Percentiles rank a stretch among this genome's conserved stretches.
phyloP scores from a whole-genome alignment of 1,140 invertebrate genomes.

The Platorchestia sp. region DNA sequence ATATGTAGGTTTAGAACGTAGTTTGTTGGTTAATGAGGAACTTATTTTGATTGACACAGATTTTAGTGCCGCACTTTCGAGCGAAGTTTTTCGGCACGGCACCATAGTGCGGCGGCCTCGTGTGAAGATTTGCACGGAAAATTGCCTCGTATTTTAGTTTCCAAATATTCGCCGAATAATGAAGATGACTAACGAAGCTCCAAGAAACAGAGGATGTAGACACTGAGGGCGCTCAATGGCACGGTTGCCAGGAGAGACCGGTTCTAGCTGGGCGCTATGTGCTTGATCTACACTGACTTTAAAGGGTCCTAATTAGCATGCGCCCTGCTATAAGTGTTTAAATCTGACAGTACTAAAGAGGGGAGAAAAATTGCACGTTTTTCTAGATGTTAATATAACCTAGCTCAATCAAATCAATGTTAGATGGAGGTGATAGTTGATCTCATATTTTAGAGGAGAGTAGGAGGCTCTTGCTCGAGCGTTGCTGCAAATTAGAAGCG shows the following conservation, averaged over 20 bases:
- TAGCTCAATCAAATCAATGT: slow-evolving; percentile 42
- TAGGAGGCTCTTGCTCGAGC: not conserved
- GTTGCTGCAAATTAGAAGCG: not conserved
- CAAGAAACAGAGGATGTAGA: not conserved
- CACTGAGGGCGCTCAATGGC: not conserved
- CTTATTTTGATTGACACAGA: not conserved
- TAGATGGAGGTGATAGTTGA: not conserved
- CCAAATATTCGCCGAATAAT: slow-evolving; percentile 34
- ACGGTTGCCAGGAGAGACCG: not conserved
- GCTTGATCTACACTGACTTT: slow-evolving; percentile 44
- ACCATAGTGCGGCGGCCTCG: not conserved
- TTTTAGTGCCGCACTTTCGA: not conserved
- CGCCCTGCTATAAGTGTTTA: not conserved
- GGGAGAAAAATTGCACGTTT: not conserved
- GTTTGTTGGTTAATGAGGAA: not conserved
- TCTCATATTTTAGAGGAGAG: slow-evolving; percentile 16
- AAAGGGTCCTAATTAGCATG: slow-evolving; percentile 47
- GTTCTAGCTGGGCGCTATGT: slow-evolving; percentile 2
- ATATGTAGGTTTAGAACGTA: not conserved
- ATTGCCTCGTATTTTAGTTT: slow-evolving; percentile 10
- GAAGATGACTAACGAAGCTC: slow-evolving; percentile 47
- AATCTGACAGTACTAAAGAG: slow-evolving; percentile 29
- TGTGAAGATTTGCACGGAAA: not conserved
- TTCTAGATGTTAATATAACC: slow-evolving; percentile 7
- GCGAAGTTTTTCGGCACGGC: not conserved